Conservation (phyloP, 2,888 invertebrate species). For the Dioctria linearis region DNA sequence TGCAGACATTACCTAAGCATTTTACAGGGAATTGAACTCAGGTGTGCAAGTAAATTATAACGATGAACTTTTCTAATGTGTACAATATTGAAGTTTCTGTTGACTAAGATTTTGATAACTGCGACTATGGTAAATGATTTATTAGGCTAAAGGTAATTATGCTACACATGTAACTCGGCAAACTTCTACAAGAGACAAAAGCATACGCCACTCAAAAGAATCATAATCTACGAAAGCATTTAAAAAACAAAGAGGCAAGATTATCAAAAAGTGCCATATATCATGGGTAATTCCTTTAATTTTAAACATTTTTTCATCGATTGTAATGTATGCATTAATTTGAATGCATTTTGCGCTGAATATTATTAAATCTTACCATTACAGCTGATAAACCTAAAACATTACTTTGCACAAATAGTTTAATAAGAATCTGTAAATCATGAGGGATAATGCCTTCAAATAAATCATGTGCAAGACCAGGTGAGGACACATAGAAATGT, state of each 20-base stretch:
- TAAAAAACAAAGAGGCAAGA: background rate
- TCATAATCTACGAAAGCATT: background rate
- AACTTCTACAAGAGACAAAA: background rate
- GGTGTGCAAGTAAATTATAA: too few relatives aligned
- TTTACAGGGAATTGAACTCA: too few relatives aligned
- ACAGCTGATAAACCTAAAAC: background rate
- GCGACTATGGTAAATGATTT: too few relatives aligned
- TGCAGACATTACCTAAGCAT: too few relatives aligned
- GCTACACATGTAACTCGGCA: background rate
- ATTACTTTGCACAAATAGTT: background rate
- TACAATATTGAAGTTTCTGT: too few relatives aligned
- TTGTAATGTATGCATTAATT: too few relatives aligned
- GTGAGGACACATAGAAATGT: background rate
- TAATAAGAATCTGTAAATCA: constrained; percentile 15
- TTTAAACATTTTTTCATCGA: background rate
- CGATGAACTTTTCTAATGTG: too few relatives aligned
- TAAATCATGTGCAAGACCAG: background rate
- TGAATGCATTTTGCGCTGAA: too few relatives aligned
- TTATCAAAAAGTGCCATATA: background rate
- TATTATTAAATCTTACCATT: background rate
- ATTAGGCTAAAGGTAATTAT: too few relatives aligned
- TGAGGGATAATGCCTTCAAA: background rate
- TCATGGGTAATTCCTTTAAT: background rate
- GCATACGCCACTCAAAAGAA: background rate
- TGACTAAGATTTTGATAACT: too few relatives aligned